Conservation (phyloP, 2,113 vertebrate genomes). For the Aptenodytes patagonicus region DNA sequence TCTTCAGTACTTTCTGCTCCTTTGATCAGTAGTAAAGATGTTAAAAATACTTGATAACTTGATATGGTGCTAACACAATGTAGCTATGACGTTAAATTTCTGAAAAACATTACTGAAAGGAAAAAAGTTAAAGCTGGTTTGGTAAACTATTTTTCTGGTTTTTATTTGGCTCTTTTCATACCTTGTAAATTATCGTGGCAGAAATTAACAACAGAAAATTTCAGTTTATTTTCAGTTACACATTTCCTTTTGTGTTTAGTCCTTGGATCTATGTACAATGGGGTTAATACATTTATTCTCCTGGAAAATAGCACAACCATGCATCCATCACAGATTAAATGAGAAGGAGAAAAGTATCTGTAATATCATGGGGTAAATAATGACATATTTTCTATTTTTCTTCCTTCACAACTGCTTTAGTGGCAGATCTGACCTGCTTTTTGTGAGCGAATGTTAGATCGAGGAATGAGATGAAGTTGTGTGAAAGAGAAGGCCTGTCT, state of each 20-base stretch:
- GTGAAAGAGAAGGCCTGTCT: background rate
- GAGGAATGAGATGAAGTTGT: background rate
- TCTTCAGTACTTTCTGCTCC: background rate
- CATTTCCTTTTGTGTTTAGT: background rate
- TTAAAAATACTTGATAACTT: background rate
- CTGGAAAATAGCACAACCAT: background rate
- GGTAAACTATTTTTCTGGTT: background rate
- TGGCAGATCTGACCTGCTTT: background rate
- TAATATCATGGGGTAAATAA: background rate
- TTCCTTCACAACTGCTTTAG: background rate
- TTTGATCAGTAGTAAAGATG: background rate
- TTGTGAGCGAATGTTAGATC: background rate
- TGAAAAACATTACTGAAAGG: background rate
- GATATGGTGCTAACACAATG: background rate
- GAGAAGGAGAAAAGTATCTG: background rate
- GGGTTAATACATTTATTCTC: background rate
- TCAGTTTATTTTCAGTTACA: background rate
- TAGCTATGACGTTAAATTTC: background rate
- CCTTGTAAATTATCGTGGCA: background rate
- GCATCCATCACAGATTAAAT: background rate
- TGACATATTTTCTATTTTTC: background rate
- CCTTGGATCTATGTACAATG: fast-evolving
- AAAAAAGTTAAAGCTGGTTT: background rate
- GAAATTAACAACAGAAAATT: background rate
- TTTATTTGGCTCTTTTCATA: background rate